A percentile compares a stretch with the other conserved stretches of the same genome.
phyloP scores from a whole-genome alignment of 30 jellyfish, hydroid and myxozoan genomes.

The Nemopilema nomurai region DNA sequence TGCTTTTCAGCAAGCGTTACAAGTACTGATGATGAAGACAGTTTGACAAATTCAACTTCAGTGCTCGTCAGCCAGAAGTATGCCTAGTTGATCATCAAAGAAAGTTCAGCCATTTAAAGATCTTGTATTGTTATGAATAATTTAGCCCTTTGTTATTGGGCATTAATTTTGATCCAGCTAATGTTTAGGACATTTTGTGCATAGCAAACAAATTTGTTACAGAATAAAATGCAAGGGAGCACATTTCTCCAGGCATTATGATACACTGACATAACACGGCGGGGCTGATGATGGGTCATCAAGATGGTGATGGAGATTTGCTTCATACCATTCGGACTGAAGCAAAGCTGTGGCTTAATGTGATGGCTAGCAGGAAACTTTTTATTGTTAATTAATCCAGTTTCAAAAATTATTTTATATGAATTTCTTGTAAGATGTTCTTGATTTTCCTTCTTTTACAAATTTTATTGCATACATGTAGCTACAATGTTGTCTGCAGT shows the following conservation, averaged over 20 bases:
- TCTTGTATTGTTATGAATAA: background rate
- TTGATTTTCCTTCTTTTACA: background rate
- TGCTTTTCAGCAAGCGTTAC: constrained; percentile 7
- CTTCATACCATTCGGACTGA: no score
- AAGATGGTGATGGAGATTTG: no score
- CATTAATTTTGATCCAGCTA: background rate
- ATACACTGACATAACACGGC: background rate
- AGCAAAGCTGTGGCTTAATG: no score
- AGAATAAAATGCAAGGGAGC: background rate
- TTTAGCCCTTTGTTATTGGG: background rate
- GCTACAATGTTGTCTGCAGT: background rate
- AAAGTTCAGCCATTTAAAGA: background rate
- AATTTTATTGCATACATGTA: background rate
- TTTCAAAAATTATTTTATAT: no score
- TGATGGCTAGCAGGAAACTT: no score
- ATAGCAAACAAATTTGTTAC: background rate
- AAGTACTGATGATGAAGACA: constrained; percentile 51
- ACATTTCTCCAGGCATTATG: background rate
- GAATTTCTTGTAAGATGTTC: background rate
- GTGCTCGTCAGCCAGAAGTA: constrained; percentile 47
- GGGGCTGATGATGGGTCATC: no score
- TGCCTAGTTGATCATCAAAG: background rate
- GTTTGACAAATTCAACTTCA: constrained; percentile 65
- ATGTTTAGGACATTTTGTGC: background rate
- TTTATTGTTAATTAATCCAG: background rate